Conservation (phyloP, 2,113 vertebrate genomes). For the Elephas maximus region DNA sequence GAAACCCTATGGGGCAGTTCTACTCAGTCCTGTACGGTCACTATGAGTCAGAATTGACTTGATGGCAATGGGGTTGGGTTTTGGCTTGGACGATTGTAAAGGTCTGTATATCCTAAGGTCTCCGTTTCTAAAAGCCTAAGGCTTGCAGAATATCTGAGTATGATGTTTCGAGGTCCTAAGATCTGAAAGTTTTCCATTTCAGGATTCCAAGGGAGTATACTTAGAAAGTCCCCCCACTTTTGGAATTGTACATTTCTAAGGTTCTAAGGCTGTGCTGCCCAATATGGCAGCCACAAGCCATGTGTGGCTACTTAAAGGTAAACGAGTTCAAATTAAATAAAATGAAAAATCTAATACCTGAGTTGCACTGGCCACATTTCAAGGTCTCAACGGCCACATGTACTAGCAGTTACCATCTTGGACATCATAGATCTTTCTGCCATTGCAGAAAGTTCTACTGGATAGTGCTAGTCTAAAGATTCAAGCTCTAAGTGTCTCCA, state of each 20-base stretch:
- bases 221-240: neutral
- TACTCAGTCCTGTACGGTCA: neutral
- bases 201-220: neutral
- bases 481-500: neutral
- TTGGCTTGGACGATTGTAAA: neutral
- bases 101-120: neutral
- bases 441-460: fast-evolving
- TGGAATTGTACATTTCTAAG: neutral
- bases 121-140: neutral
- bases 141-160: neutral
- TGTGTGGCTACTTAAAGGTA: neutral
- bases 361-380: neutral
- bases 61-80: neutral
- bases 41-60: neutral
- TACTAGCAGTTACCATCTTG: neutral
- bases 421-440: neutral
- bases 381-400: neutral
- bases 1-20: neutral
- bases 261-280: neutral
- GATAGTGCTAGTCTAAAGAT: neutral
- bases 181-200: neutral
- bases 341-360: neutral
- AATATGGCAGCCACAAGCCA: neutral
- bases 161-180: neutral
- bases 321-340: neutral